Conservation (phyloP, 92 coral and sea anemone genomes). For the Palythoa heliodiscus region DNA sequence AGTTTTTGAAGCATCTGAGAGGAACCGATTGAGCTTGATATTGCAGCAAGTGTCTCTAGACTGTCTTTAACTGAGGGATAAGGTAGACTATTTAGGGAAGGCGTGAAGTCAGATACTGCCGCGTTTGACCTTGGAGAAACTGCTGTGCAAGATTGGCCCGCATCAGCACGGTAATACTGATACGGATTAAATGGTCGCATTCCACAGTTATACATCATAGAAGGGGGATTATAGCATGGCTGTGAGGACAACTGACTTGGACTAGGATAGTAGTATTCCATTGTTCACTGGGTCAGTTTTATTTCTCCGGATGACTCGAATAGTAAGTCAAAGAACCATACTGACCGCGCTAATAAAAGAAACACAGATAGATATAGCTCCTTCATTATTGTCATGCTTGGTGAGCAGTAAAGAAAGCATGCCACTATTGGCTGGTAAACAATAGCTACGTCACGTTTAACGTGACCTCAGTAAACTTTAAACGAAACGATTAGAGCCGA, state of each 20-base stretch:
- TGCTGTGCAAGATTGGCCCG: constrained; percentile 42
- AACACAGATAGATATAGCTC: constrained; percentile 45
- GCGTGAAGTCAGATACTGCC: constrained; percentile 27
- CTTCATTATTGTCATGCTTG: constrained; percentile 43
- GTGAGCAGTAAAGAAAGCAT: constrained; percentile 20
- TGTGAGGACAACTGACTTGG: constrained; percentile 35
- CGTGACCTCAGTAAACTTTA: constrained; percentile 68
- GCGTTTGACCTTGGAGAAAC: constrained; percentile 41
- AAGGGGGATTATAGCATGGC: constrained; percentile 58
- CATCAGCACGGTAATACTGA: constrained; percentile 50
- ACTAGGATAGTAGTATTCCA: constrained; percentile 43
- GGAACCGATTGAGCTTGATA: constrained; percentile 37
- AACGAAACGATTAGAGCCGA: constrained; percentile 43
- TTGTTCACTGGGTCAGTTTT: not conserved
- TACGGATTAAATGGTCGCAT: constrained; percentile 72
- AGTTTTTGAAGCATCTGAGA: constrained; percentile 40
- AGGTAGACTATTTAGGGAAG: constrained; percentile 39
- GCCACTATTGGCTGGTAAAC: constrained; percentile 69
- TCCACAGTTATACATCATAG: constrained; percentile 67
- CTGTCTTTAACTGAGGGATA: constrained; percentile 44
- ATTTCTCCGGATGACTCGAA: constrained; percentile 32
- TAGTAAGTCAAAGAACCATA: constrained; percentile 40
- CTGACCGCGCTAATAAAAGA: constrained; percentile 40
- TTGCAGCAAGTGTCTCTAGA: constrained; percentile 40
- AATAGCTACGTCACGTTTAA: constrained; percentile 66